Evolutionary conservation across 2,888 invertebrate genomes (phyloP).

Genomic region (Tenodera sinensis): DNA sequence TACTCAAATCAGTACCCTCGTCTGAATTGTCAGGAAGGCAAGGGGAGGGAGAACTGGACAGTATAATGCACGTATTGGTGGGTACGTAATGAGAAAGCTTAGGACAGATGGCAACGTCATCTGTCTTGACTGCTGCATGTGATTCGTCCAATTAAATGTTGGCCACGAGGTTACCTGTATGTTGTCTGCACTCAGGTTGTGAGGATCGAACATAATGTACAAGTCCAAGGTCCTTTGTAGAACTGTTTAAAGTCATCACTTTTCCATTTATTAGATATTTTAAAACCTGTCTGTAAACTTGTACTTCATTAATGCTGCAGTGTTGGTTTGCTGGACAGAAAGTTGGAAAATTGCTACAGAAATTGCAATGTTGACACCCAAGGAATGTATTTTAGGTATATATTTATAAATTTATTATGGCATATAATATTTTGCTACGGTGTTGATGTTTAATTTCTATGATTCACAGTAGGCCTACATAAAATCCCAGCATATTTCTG

Average conservation of each 20-base stretch:
- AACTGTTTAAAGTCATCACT: constrained; percentile 9
- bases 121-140: constrained; percentile 1
- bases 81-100: constrained; percentile 44
- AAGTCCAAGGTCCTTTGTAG: constrained; percentile 25
- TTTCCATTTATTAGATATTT: constrained; percentile 16
- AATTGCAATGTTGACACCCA: constrained; percentile 23
- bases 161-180: constrained; percentile 24
- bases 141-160: constrained; percentile 14
- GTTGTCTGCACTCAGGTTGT: constrained; percentile 31
- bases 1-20: constrained; percentile 47
- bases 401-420: not conserved
- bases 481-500: not conserved
- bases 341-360: constrained; percentile 14
- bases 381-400: not conserved
- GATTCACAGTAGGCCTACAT: not conserved
- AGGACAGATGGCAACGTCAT: constrained; percentile 6
- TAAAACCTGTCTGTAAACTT: constrained; percentile 10
- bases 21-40: constrained; percentile 37
- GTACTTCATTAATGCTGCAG: constrained; percentile 4
- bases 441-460: not conserved
- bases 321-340: constrained; percentile 12
- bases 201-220: constrained; percentile 17
- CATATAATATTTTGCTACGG: not conserved
- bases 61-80: constrained; percentile 68
- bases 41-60: constrained; percentile 53